phyloP scores from a whole-genome alignment of 2,888 invertebrate genomes.

The Iselma pallidipennis region DNA sequence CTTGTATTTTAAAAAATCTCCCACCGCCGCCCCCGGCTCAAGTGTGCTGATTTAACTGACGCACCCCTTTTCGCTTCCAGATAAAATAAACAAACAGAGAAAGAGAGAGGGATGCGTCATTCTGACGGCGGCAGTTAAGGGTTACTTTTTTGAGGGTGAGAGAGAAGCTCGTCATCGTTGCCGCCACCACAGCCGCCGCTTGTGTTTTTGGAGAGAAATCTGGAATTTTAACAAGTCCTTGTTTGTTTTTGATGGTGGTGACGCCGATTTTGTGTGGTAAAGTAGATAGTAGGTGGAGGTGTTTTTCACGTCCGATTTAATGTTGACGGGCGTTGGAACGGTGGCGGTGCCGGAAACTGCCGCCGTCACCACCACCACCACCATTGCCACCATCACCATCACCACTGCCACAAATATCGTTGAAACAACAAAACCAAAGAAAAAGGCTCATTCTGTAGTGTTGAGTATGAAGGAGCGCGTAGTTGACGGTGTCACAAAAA shows the following conservation, averaged over 20 bases:
- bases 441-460: conserved; percentile 31
- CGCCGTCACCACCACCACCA: not conserved
- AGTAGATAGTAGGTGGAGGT: not conserved
- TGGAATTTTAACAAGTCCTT: no score
- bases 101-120: not conserved
- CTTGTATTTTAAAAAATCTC: no score
- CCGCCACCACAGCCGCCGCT: conserved; percentile 27
- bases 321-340: not conserved
- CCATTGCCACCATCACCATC: not conserved
- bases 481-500: conserved; percentile 48
- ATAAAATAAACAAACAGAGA: no score
- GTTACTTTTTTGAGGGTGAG: no score
- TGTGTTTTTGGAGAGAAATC: no score
- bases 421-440: conserved; percentile 4
- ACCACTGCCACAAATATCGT: not conserved
- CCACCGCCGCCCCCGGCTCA: no score
- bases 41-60: no score
- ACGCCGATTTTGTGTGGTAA: not conserved
- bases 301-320: not conserved
- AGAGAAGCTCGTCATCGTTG: no score
- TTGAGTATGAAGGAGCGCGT: conserved; percentile 20
- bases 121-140: not conserved
- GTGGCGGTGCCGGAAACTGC: not conserved
- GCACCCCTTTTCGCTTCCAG: no score
- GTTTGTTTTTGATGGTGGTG: not conserved